These are phyloP conservation scores for Pangasianodon hypophthalmus DNA, from an alignment of 2,113 vertebrate species.

Conservation along the genomic window DNA sequence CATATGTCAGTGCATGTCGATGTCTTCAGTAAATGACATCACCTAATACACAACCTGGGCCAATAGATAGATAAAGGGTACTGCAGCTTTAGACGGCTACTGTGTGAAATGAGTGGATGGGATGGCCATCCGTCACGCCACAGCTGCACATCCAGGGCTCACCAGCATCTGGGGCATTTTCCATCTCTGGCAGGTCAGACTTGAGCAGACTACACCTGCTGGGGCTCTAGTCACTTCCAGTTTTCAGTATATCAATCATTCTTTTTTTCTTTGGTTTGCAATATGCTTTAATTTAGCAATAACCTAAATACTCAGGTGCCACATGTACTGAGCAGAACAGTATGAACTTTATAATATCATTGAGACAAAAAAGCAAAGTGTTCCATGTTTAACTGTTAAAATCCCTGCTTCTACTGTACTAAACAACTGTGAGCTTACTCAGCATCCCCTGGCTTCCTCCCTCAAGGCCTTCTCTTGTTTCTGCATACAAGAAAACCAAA, in stretches of 20 bases:
- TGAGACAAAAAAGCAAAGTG: not conserved
- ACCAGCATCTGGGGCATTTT: slow-evolving; percentile 2
- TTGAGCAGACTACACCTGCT: slow-evolving; percentile 19
- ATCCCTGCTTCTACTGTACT: not conserved
- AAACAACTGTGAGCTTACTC: slow-evolving; percentile 34
- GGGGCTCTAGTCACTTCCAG: not conserved
- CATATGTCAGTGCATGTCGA: slow-evolving; percentile 52
- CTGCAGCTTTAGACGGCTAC: slow-evolving; percentile 43
- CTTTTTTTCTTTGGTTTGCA: not conserved
- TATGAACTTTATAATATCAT: not conserved
- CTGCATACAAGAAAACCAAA: slow-evolving; percentile 2
- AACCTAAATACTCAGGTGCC: not conserved
- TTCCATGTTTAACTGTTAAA: slow-evolving; percentile 10
- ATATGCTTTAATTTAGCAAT: not conserved
- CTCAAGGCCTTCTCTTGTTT: slow-evolving; percentile 30
- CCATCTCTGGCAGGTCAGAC: slow-evolving; percentile 13
- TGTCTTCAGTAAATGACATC: slow-evolving; percentile 52
- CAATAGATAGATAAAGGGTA: slow-evolving; percentile 47
- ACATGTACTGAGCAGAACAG: no score
- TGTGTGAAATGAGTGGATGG: slow-evolving; percentile 48
- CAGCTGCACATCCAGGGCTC: slow-evolving; percentile 32
- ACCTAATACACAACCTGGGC: slow-evolving; percentile 46
- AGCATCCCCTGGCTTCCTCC: slow-evolving; percentile 2
- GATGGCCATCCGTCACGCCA: slow-evolving; percentile 48
- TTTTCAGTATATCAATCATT: slow-evolving; percentile 15